These are phyloP conservation scores for Holothuria glaberrima DNA, from an alignment of 35 echinoderm and acorn worm species.

Conservation along the genomic window DNA sequence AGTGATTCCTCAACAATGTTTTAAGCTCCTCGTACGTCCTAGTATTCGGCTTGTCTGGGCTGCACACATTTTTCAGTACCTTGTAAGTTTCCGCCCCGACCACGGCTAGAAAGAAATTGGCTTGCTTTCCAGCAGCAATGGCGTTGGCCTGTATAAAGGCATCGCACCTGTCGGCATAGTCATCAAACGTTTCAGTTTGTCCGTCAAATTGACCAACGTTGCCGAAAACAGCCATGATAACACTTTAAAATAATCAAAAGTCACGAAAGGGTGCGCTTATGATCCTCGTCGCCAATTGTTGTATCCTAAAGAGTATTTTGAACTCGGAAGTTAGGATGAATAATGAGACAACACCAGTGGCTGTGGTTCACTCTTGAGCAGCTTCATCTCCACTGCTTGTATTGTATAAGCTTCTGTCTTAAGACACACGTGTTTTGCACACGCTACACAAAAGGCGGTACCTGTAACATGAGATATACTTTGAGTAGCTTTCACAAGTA, in stretches of 20 bases:
- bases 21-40: background rate
- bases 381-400: no score
- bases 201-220: constrained; percentile 11
- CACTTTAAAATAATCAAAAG: background rate
- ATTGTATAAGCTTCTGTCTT: no score
- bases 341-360: no score
- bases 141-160: constrained; percentile 27
- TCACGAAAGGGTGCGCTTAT: background rate
- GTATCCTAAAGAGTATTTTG: constrained; percentile 17
- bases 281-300: constrained; percentile 46
- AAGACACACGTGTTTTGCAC: no score
- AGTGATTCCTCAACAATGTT: background rate
- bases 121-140: background rate
- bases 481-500: no score
- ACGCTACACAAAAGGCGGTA: no score
- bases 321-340: no score
- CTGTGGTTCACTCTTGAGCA: no score
- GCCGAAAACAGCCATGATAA: constrained; percentile 8
- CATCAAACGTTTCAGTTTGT: background rate
- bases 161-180: constrained; percentile 11
- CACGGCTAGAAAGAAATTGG: background rate
- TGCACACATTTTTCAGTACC: constrained; percentile 19
- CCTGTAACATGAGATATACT: no score
- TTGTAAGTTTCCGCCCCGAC: constrained; percentile 33
- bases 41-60: background rate